A percentile compares a stretch with the other conserved stretches of the same genome.
phyloP scores from a whole-genome alignment of 2,797 vertebrate genomes.

The Urophycis tenuis region DNA sequence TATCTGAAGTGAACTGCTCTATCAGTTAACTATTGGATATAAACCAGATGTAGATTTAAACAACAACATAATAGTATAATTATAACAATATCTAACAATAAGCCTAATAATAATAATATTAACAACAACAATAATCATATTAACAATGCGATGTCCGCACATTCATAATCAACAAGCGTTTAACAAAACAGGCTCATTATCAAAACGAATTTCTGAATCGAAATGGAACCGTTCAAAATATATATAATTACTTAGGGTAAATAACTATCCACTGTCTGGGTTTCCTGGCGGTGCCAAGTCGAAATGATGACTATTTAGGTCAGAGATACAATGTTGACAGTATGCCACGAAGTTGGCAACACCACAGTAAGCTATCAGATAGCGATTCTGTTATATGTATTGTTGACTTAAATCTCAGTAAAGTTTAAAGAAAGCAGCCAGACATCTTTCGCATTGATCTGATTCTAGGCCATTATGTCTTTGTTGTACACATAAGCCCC shows the following conservation, averaged over 20 bases:
- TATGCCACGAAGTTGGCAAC: constrained; percentile 6
- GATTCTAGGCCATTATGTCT: neutral
- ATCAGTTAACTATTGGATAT: neutral
- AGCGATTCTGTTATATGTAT: neutral
- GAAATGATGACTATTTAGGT: constrained; percentile 50
- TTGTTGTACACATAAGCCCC: neutral
- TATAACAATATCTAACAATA: neutral
- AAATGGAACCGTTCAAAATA: neutral
- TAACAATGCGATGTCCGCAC: neutral
- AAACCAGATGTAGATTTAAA: neutral
- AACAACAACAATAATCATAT: neutral
- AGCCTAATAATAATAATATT: neutral
- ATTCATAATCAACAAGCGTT: neutral
- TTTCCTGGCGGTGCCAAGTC: no score
- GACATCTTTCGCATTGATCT: neutral
- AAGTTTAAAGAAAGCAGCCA: neutral
- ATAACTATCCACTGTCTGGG: no score
- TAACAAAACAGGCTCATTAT: no score
- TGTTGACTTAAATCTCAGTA: neutral
- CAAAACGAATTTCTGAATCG: neutral
- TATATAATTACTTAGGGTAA: no score
- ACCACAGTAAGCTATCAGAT: no score
- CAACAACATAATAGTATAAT: neutral
- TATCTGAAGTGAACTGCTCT: no score
- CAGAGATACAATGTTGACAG: constrained; percentile 38